Conservation (phyloP, 2,113 vertebrate species). For the Regulus satrapa region DNA sequence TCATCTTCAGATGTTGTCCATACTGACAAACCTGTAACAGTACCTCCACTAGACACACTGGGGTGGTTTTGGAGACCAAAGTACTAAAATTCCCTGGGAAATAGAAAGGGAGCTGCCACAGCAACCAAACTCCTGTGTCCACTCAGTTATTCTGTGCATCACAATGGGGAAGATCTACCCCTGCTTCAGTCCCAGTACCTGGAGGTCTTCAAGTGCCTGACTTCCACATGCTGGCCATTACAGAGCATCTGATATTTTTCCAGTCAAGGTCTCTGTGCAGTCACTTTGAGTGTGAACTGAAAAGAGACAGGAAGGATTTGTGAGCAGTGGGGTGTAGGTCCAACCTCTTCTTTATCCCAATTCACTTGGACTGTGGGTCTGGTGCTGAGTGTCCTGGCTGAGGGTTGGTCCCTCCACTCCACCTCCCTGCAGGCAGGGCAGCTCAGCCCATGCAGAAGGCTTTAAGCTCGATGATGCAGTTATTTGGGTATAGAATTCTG, state of each 20-base stretch:
- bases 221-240: not conserved
- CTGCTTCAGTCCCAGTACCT: not conserved
- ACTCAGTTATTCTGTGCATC: not conserved
- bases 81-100: not conserved
- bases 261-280: not conserved
- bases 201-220: not conserved
- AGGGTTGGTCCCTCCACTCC: not conserved
- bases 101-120: not conserved
- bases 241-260: not conserved
- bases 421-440: not conserved
- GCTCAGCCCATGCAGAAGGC: not conserved
- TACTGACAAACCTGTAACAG: not conserved
- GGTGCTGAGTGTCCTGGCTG: not conserved
- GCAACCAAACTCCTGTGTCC: not conserved
- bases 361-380: not conserved
- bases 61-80: not conserved
- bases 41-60: not conserved
- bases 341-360: not conserved
- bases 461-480: accelerated
- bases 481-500: not conserved
- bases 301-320: not conserved
- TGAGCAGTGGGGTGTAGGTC: not conserved
- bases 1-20: not conserved
- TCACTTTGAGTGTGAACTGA: not conserved
- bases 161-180: not conserved